Evolutionary conservation across 2,888 invertebrate species (phyloP), one percentile per base, ranked within the genome.

Genomic region (Congeria kusceri): DNA sequence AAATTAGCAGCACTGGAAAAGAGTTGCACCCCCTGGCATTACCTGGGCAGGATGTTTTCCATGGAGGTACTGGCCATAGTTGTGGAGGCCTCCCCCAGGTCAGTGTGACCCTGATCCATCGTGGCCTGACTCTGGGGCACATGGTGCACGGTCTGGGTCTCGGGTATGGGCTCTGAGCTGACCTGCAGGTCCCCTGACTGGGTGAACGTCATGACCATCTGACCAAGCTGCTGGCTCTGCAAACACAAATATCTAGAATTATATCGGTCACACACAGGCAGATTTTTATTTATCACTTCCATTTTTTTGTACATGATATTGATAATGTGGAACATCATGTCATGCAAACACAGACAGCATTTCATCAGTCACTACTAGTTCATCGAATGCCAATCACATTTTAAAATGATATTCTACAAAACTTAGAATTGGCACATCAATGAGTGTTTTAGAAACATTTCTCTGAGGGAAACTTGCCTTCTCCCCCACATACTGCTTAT

Each of bases 21-120:
- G 18, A 4, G 39, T 53, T 5, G 20, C 18, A 49, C 49, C 32
- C 46, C 57, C 25, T 46, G 46, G 13, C 57, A 67, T 73, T 67
- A 88, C 87, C 83, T 82, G 47, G 84, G 84, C 1, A 88, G 82
- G 23, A 88, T 87, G 69, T 89, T 91, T 78, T 90, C 88, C 87
- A 91, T 91, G 28, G 86, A 81, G 5, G 88, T 87, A 70, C 82
- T 84, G 7, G 86, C 84, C 66, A 88, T 63, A 18, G 25, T 53
- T n/a, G 66, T 27, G 18, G 63, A 18, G 7, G 59, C 53, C 5
- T 59, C 61, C 58, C 27, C 64, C 63, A 68, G 76, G 28, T 64
- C 44, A 11, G 58, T 63, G 58, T 49, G 46, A 23, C 27, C 39
- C 59, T 39, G 59, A 58, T 29, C 23, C 57, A 29, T 79, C 76